Conservation (phyloP, 1,140 invertebrate genomes). For the Sarcophaga bullata region DNA sequence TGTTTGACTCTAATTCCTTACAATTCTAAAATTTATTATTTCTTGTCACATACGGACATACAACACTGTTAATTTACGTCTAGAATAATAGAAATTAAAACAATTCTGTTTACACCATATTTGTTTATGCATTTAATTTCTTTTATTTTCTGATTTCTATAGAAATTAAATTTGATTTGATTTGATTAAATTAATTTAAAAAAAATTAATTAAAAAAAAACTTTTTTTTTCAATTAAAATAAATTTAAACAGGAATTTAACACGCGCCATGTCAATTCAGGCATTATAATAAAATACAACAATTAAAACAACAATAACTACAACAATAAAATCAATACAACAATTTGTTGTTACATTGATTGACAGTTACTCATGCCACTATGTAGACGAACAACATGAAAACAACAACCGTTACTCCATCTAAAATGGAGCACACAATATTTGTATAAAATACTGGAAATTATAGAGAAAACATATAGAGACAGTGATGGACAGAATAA, state of each 20-base stretch:
- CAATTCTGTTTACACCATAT: too few species aligned
- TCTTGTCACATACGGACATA: too few species aligned
- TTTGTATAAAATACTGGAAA: not conserved
- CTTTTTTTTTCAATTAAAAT: not conserved
- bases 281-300: not conserved
- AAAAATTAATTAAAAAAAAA: not conserved
- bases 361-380: not conserved
- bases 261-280: conserved; percentile 7
- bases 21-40: too few species aligned
- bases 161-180: not conserved
- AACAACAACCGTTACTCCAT: not conserved
- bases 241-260: not conserved
- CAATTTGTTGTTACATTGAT: not conserved
- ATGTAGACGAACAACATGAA: not conserved
- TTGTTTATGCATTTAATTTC: too few species aligned
- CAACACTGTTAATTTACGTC: too few species aligned
- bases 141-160: too few species aligned
- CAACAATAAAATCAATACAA: not conserved
- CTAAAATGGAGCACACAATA: not conserved
- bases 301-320: not conserved
- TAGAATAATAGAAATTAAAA: too few species aligned
- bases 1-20: too few species aligned
- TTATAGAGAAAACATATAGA: not conserved
- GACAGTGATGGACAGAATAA: not conserved
- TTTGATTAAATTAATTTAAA: conserved; percentile 4